Conservation (phyloP, 23 tunicate genomes). For the Halocynthia roretzi region DNA sequence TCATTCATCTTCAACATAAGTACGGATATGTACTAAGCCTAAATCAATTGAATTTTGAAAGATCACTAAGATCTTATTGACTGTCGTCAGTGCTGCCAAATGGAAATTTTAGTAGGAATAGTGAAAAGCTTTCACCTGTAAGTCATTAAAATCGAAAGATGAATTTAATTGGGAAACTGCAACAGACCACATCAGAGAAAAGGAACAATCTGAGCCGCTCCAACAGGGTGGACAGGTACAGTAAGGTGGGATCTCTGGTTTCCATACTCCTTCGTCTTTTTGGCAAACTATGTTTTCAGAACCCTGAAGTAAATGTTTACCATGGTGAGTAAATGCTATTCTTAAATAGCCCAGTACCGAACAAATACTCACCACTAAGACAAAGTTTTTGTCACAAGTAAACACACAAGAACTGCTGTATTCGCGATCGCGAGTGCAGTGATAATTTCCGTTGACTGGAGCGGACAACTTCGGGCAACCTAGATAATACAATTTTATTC, state of each 20-base stretch:
- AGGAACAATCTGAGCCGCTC: too few relatives aligned
- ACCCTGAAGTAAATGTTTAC: conserved; percentile 7
- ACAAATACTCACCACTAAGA: background rate
- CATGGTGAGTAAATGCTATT: background rate
- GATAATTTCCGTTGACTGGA: conserved; percentile 9
- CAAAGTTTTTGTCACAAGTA: conserved; percentile 1
- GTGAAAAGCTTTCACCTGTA: too few relatives aligned
- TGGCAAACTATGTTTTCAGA: conserved; percentile 13
- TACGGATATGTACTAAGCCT: too few relatives aligned
- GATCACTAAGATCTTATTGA: too few relatives aligned
- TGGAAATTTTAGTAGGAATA: too few relatives aligned
- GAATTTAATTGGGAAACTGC: too few relatives aligned
- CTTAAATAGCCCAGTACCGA: background rate
- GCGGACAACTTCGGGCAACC: conserved; percentile 11
- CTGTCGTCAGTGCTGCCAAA: too few relatives aligned
- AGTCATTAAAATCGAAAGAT: too few relatives aligned
- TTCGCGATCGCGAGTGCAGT: conserved; percentile 4
- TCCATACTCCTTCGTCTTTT: background rate
- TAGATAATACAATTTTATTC: too few relatives aligned
- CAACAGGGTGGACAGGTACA: conserved; percentile 21
- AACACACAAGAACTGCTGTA: conserved; percentile 4
- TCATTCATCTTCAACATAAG: too few relatives aligned
- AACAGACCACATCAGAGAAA: too few relatives aligned
- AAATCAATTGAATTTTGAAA: too few relatives aligned
- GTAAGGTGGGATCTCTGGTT: background rate